A percentile compares a stretch with the other conserved stretches of the same genome.
These are phyloP conservation scores for Pseudorhombus dupliciocellatus DNA, from an alignment of 2,113 vertebrate species.

Conservation along the genomic window DNA sequence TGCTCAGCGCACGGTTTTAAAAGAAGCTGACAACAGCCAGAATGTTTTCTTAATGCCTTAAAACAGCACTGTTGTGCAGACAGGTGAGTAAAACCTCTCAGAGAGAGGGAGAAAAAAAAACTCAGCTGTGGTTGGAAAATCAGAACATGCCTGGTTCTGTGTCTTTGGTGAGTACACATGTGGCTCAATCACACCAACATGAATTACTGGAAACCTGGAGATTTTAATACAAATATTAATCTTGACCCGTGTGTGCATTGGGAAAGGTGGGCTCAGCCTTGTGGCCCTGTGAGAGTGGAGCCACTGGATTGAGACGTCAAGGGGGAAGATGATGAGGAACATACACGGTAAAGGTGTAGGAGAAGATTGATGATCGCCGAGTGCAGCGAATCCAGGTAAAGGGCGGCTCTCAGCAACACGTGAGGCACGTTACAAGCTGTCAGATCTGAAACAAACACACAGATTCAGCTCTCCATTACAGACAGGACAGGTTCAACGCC, in stretches of 20 bases:
- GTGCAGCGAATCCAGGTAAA: conserved; percentile 54
- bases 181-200: conserved; percentile 3
- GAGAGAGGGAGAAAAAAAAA: not conserved
- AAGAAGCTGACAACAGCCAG: conserved; percentile 70
- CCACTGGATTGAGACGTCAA: conserved; percentile 36
- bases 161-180: conserved; percentile 22
- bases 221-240: conserved; percentile 46
- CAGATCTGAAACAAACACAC: conserved; percentile 36
- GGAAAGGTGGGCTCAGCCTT: conserved; percentile 32
- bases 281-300: conserved; percentile 27
- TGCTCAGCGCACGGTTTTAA: conserved; percentile 59
- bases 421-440: conserved; percentile 29
- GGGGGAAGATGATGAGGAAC: conserved; percentile 13
- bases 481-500: conserved; percentile 44
- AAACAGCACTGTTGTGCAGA: conserved; percentile 56
- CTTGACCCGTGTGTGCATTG: conserved; percentile 27
- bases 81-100: conserved; percentile 65
- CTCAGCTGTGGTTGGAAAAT: conserved; percentile 34
- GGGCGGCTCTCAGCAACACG: conserved; percentile 26
- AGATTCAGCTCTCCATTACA: conserved; percentile 41
- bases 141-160: conserved; percentile 31
- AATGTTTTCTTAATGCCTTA: conserved; percentile 69
- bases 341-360: conserved; percentile 6
- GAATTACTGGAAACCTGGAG: conserved; percentile 15
- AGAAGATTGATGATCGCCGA: conserved; percentile 46